Conservation (phyloP, 2,113 vertebrate genomes). For the Sebastes schlegelii region DNA sequence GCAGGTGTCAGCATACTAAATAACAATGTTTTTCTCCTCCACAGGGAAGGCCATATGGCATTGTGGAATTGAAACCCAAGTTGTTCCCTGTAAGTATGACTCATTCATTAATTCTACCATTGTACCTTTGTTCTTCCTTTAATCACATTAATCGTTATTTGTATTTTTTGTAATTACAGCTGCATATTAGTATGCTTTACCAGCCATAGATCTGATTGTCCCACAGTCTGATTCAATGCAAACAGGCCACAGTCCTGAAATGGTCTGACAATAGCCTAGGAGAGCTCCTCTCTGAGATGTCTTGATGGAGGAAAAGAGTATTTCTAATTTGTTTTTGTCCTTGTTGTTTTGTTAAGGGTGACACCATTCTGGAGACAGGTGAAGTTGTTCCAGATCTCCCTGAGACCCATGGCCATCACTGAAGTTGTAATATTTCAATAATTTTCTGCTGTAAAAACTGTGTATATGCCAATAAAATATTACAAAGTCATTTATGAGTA, state of each 20-base stretch:
- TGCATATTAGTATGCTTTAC: background rate
- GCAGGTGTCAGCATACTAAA: background rate
- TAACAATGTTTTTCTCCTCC: slow-evolving; percentile 42
- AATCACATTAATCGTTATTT: background rate
- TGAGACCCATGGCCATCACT: slow-evolving; percentile 85
- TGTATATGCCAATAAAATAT: slow-evolving; percentile 77
- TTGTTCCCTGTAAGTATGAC: slow-evolving; percentile 90
- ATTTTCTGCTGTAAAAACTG: slow-evolving; percentile 72
- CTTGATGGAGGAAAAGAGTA: background rate
- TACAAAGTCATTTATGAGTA: slow-evolving; percentile 17
- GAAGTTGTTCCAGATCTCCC: slow-evolving; percentile 88
- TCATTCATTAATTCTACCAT: background rate
- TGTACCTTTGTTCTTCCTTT: background rate
- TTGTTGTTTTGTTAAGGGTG: slow-evolving; percentile 85
- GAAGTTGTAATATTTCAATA: slow-evolving; percentile 69
- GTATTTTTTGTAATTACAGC: background rate
- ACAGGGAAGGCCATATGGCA: slow-evolving; percentile 85
- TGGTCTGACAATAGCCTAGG: background rate
- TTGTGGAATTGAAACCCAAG: slow-evolving; percentile 82
- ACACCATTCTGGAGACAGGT: slow-evolving; percentile 89
- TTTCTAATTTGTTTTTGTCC: slow-evolving; percentile 1
- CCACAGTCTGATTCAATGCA: background rate
- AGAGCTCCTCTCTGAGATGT: background rate
- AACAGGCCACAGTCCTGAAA: background rate
- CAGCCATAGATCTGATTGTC: background rate